Percentiles rank a stretch among this genome's conserved stretches.
Conservation (phyloP, 2,113 vertebrate genomes). For the Panthera uncia region DNA sequence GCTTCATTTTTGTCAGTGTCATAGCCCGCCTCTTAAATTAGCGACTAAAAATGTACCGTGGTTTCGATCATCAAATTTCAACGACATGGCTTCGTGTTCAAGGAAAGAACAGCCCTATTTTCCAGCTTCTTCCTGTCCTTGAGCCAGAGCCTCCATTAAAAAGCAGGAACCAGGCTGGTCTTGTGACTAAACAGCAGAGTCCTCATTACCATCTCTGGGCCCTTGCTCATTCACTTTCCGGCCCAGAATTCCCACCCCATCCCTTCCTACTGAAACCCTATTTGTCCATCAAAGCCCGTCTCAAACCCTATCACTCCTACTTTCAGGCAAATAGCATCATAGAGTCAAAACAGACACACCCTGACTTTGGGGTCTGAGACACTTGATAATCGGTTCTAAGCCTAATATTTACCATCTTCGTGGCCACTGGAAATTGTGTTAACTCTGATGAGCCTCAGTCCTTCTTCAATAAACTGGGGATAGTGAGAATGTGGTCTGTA, state of each 20-base stretch:
- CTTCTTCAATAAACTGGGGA: neutral
- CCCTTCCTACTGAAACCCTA: neutral
- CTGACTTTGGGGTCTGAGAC: neutral
- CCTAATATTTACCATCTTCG: neutral
- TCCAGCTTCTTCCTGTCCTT: neutral
- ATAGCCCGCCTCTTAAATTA: neutral
- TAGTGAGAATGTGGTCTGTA: neutral
- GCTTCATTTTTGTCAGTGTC: neutral
- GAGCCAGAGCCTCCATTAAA: neutral
- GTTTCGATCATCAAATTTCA: constrained; percentile 3
- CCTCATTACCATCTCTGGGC: neutral
- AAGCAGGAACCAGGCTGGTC: neutral
- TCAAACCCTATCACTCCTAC: neutral
- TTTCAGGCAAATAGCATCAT: neutral
- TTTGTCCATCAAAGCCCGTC: neutral
- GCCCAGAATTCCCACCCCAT: neutral
- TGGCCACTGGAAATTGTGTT: neutral
- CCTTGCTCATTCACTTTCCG: neutral
- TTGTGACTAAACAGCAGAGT: neutral
- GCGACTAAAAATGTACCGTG: neutral
- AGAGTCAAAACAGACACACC: neutral
- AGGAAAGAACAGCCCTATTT: neutral
- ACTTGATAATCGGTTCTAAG: neutral
- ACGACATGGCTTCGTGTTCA: neutral
- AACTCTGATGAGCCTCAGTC: neutral